Percentiles rank a stretch among this genome's conserved stretches.
phyloP scores from a whole-genome alignment of 2,797 vertebrate genomes.

The Acrocephalus scirpaceus region DNA sequence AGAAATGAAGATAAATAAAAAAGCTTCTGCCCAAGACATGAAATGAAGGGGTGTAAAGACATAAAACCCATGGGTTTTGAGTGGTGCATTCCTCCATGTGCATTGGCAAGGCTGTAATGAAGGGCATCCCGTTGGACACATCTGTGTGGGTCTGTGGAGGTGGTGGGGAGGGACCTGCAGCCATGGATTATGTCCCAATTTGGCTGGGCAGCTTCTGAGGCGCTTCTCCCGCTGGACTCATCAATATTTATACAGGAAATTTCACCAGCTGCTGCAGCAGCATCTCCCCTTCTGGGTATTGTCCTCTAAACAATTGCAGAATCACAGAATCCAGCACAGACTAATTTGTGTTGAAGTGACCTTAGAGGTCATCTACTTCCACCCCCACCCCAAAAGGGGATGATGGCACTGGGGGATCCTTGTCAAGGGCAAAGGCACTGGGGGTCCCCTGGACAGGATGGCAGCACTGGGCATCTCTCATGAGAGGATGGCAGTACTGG shows the following conservation, averaged over 20 bases:
- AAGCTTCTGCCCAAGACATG: not conserved
- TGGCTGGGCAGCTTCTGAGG: not conserved
- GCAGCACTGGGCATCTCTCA: not conserved
- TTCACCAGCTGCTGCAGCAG: not conserved
- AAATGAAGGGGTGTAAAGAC: not conserved
- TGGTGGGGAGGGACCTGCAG: not conserved
- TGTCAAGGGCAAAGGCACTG: not conserved
- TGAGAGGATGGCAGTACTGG: accelerated
- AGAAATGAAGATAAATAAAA: not conserved
- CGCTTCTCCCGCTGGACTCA: not conserved
- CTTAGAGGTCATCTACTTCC: not conserved
- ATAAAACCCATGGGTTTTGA: not conserved
- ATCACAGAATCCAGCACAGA: too few species aligned
- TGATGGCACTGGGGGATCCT: not conserved
- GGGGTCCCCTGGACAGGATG: not conserved
- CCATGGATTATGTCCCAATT: accelerated
- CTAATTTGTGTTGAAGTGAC: not conserved
- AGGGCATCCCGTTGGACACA: not conserved
- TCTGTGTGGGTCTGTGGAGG: accelerated
- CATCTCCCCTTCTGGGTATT: not conserved
- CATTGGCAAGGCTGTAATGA: not conserved
- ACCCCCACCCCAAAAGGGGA: not conserved
- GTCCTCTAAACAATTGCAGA: not conserved
- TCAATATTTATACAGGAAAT: not conserved
- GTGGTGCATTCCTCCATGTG: accelerated